Evolutionary conservation across 37 sponge, comb jelly and placozoan species (phyloP), one percentile per base, ranked within the genome.

Genomic region (Theonella swinhoei): DNA sequence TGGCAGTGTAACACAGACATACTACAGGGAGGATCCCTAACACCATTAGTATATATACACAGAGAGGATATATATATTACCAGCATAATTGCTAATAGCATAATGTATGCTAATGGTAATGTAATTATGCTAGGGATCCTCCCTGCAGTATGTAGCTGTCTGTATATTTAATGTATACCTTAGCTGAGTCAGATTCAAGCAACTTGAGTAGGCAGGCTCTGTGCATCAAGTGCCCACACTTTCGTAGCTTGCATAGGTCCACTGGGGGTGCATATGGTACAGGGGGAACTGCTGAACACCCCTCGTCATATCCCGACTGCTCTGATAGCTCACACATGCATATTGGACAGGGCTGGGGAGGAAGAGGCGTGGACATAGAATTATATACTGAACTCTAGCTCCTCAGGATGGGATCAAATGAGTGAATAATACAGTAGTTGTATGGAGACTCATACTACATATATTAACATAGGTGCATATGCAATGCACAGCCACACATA

Each of bases 191-290:
- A 17, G 54, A 47, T 78, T 92, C 81, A 19, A 87, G 29, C 70
- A 79, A 87, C 70, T 47, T 67, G 23, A 37, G 14, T 23, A 95
- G 80, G 71, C 96, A 95, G 69, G 85, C 40, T 11, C 62, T 39
- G 63, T 95, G 96, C 17, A 95, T 36, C 72, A 87, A 83, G 72
- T 95, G 96, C 0, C 67, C 74, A 68, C 96, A 95, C 68, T 87
- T 92, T 20, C 64, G 39, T 74, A 95, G 75, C 67, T 83, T 77
- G 59, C 74, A 89, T 19, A 93, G 64, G 25, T 87, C 72, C 59
- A 71, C 28, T 32, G 81, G 71, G 3, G 59, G 33, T 1, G 80
- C 70, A 64, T 62, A 24, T 32, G 87, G 61, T 5, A 41, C 20
- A 2, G 86, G 35, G 28, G 58, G 19, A n/a, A 40, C 63, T n/a